Percentiles rank a stretch among this genome's conserved stretches.
These are phyloP conservation scores for Trichechus manatus DNA, from an alignment of 2,113 vertebrate species.

Conservation along the genomic window DNA sequence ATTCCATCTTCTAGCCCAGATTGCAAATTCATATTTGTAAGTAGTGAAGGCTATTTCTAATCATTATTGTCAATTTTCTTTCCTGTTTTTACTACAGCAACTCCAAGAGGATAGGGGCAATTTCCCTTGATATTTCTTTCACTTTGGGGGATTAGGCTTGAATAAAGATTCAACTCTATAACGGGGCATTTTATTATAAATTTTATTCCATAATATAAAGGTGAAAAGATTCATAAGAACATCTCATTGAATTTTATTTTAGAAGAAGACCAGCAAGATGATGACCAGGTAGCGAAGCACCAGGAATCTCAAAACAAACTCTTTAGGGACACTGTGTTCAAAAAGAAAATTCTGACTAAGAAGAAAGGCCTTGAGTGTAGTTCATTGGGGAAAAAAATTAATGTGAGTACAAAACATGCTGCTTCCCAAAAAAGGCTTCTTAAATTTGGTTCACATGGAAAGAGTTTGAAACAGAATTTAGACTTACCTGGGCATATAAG, in stretches of 20 bases:
- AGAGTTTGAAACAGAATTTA: slow-evolving; percentile 70
- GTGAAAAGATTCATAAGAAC: slow-evolving; percentile 39
- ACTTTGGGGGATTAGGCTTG: not conserved
- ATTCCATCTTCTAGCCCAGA: slow-evolving; percentile 19
- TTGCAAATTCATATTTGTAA: slow-evolving; percentile 48
- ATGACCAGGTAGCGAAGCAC: slow-evolving; percentile 15
- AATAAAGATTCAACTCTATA: slow-evolving; percentile 17
- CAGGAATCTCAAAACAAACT: slow-evolving; percentile 66
- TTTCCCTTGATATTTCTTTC: slow-evolving; percentile 33
- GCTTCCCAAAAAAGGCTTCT: slow-evolving; percentile 58
- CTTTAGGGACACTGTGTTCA: not conserved
- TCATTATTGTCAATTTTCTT: not conserved
- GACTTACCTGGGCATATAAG: slow-evolving; percentile 51
- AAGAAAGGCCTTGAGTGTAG: slow-evolving; percentile 53
- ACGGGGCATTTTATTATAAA: slow-evolving; percentile 59
- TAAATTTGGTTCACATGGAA: slow-evolving; percentile 59
- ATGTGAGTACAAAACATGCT: slow-evolving; percentile 46
- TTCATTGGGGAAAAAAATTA: slow-evolving; percentile 11
- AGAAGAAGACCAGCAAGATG: slow-evolving; percentile 69
- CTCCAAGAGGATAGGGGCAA: not conserved
- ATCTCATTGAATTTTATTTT: slow-evolving; percentile 73
- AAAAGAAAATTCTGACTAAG: slow-evolving; percentile 61
- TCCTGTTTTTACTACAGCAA: slow-evolving; percentile 12
- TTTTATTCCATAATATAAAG: not conserved
- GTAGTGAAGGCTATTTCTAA: not conserved